Conservation (phyloP, 1,140 invertebrate genomes). For the Campoletis sonorensis region DNA sequence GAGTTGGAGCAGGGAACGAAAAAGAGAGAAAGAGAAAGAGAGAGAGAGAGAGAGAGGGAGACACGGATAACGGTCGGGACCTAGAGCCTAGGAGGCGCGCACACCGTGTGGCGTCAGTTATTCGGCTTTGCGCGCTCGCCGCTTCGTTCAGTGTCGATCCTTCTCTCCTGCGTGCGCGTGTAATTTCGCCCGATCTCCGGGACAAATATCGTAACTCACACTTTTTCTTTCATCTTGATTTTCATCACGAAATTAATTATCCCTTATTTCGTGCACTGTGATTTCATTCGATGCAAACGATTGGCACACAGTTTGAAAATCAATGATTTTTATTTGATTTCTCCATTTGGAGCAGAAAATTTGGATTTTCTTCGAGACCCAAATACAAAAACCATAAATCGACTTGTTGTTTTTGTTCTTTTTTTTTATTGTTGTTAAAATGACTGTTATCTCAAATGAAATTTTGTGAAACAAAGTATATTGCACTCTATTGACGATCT, state of each 20-base stretch:
- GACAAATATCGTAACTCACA: too few species aligned
- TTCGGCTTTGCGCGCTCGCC: constrained; percentile 59
- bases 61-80: constrained; percentile 59
- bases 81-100: constrained; percentile 45
- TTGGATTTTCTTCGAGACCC: not conserved
- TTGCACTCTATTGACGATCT: not conserved
- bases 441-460: constrained; percentile 18
- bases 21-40: constrained; percentile 29
- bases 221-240: too few species aligned
- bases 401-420: constrained; percentile 6
- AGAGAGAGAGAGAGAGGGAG: constrained; percentile 36
- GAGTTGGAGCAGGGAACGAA: constrained; percentile 38
- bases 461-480: constrained; percentile 24
- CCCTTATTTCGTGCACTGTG: not conserved
- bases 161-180: constrained; percentile 36
- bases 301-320: too few species aligned
- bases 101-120: constrained; percentile 65
- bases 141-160: constrained; percentile 51
- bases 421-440: constrained; percentile 4
- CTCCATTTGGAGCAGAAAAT: not conserved
- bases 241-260: not conserved
- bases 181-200: constrained; percentile 3
- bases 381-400: not conserved
- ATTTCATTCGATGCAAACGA: too few species aligned
- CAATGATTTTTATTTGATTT: too few species aligned